Percentiles rank a stretch among this genome's conserved stretches.
These are phyloP conservation scores for Venustoraphidia nigricollis DNA, from an alignment of 2,888 invertebrate species.

Conservation along the genomic window DNA sequence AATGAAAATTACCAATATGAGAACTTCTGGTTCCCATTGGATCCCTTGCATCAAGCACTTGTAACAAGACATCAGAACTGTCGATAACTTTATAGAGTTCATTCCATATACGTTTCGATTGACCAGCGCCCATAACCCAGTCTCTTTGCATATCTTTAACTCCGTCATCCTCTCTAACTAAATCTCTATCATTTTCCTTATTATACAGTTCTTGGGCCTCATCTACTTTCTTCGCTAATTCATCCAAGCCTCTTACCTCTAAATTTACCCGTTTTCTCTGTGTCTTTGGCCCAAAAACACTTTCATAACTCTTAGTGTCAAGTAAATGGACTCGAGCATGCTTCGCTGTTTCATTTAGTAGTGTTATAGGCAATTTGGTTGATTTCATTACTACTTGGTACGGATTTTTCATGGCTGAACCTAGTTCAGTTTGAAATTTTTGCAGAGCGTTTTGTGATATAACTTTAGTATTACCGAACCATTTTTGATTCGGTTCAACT, in stretches of 20 bases:
- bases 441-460: slow-evolving; percentile 83
- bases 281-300: slow-evolving; percentile 90
- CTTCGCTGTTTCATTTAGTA: slow-evolving; percentile 84
- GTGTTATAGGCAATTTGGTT: slow-evolving; percentile 82
- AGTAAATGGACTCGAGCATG: slow-evolving; percentile 84
- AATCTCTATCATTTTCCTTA: slow-evolving; percentile 66
- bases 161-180: slow-evolving; percentile 67
- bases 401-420: slow-evolving; percentile 86
- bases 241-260: slow-evolving; percentile 57
- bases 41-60: slow-evolving; percentile 94
- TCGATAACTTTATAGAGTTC: slow-evolving; percentile 98
- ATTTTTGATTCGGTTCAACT: slow-evolving; percentile 94
- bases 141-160: slow-evolving; percentile 70
- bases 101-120: slow-evolving; percentile 96
- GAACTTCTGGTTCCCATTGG: slow-evolving; percentile 91
- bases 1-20: slow-evolving; percentile 44
- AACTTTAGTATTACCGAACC: slow-evolving; percentile 98
- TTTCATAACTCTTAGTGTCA: slow-evolving; percentile 88
- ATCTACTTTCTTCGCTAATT: slow-evolving; percentile 57
- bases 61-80: slow-evolving; percentile 92
- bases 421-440: slow-evolving; percentile 88
- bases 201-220: slow-evolving; percentile 63
- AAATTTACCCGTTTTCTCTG: slow-evolving; percentile 80
- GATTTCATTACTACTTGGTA: slow-evolving; percentile 97
- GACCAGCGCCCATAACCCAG: slow-evolving; percentile 90